Base-by-base conservation (phyloP, 2,888 invertebrate genomes). In the Pterostichus niger region DNA sequence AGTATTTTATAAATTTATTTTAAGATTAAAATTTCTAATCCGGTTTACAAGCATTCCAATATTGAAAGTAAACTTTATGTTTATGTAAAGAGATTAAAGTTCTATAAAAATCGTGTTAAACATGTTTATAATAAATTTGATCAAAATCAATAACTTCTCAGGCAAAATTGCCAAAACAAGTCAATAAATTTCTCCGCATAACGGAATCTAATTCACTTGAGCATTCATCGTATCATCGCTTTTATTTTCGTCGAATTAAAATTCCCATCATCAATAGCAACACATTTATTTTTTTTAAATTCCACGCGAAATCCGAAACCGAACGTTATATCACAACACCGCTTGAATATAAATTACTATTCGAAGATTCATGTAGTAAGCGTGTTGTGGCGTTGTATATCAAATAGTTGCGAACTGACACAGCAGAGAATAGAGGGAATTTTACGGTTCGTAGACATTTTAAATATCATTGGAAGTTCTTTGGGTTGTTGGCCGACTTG, bases 331-430 rank as follows among this genome's bases (percentile, higher is more conserved):
- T n/a, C 13, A n/a, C 68, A 71, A 44, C 68, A 71, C 6, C 35
- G 11, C n/a, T 64, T n/a, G 75, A 75, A 75, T 75, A 76, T 76
- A 76, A 76, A 76, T 76, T 76, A 56, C 54, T 52, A 7, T 24
- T 54, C 33, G 56, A 44, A 68, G 68, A 40, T 44, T 44, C 35
- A 68, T 31, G 13, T 56, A 40, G 56, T 54, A 24, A 40, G 52
- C 52, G 56, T 49, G 79, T 44, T 79, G 79, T 79, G 78, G 78
- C 61, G 59, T 64, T 79, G 59, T 79, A 64, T 79, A 61, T 79
- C 46, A 79, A 46, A 61, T 17, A 61, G 13, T 10, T 17, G 59
- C 46, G 79, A 24, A 24, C 15, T 46, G 44, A 46, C 40, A 61
- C 44, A 71, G 44, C 68, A 71, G 68, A 71, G 44, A 40, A 17